phyloP scores from a whole-genome alignment of 2,888 invertebrate species.

The Latheticus oryzae region DNA sequence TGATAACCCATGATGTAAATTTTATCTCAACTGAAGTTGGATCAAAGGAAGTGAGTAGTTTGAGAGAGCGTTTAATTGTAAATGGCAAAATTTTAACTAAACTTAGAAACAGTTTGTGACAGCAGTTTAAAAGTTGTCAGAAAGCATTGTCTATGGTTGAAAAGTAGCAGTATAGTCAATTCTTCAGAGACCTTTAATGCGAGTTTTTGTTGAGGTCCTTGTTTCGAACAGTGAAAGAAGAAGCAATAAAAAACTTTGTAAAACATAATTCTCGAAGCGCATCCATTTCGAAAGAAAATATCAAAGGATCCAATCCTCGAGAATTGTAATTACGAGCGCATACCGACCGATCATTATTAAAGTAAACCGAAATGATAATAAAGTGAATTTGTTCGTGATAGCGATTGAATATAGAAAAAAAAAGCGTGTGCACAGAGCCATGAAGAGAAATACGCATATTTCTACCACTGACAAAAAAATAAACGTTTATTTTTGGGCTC shows the following conservation, averaged over 20 bases:
- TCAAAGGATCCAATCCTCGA: slow-evolving; percentile 7
- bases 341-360: slow-evolving; percentile 7
- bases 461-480: slow-evolving; percentile 22
- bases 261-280: slow-evolving; percentile 6
- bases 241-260: slow-evolving; percentile 16
- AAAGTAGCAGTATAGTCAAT: slow-evolving; percentile 20
- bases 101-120: slow-evolving; percentile 11
- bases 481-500: slow-evolving; percentile 25
- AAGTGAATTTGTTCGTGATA: slow-evolving; percentile 18
- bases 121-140: slow-evolving; percentile 13
- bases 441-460: slow-evolving; percentile 6
- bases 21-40: too few species aligned
- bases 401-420: slow-evolving; percentile 24
- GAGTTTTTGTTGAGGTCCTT: slow-evolving; percentile 17
- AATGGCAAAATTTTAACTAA: background rate
- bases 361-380: slow-evolving; percentile 10
- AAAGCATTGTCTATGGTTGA: slow-evolving; percentile 17
- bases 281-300: slow-evolving; percentile 7
- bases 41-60: background rate
- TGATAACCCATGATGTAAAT: too few species aligned
- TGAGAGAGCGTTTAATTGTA: slow-evolving; percentile 7
- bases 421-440: slow-evolving; percentile 1
- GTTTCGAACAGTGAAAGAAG: slow-evolving; percentile 26
- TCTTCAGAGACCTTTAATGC: slow-evolving; percentile 18
- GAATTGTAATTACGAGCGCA: background rate